Evolutionary conservation across 1,140 invertebrate species (phyloP).

Genomic region (Bombus difficillimus): DNA sequence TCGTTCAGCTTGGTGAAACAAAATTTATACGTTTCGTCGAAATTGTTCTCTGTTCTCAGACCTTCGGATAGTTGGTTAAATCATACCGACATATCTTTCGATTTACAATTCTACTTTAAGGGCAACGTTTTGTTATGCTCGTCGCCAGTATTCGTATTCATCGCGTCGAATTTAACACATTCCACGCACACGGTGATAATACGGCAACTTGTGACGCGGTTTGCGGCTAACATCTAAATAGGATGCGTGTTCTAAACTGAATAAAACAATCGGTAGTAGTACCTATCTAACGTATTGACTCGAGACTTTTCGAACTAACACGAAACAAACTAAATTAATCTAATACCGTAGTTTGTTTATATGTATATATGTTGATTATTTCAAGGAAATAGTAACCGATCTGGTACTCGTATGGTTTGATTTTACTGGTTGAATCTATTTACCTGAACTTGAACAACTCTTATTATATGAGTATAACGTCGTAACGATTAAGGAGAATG

Average conservation of each 20-base stretch:
- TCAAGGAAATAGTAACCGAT: too few relatives aligned
- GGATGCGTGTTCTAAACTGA: conserved; percentile 66
- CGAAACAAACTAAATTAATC: too few relatives aligned
- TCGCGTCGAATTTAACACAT: conserved; percentile 54
- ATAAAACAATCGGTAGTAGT: conserved; percentile 25
- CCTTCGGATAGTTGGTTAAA: neutral
- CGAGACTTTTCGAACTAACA: neutral
- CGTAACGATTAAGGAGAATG: too few relatives aligned
- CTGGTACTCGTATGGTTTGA: too few relatives aligned
- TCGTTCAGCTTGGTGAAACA: neutral
- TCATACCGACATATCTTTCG: neutral
- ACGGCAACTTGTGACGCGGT: conserved; percentile 53
- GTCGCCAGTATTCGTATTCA: neutral
- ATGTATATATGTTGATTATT: too few relatives aligned
- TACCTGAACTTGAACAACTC: too few relatives aligned
- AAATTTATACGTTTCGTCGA: neutral
- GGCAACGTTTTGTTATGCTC: neutral
- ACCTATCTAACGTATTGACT: neutral
- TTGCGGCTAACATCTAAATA: conserved; percentile 52
- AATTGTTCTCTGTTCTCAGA: neutral
- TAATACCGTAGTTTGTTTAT: too few relatives aligned
- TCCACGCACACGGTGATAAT: conserved; percentile 46
- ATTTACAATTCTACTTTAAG: neutral
- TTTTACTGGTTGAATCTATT: too few relatives aligned
- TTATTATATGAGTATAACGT: too few relatives aligned